Evolutionary conservation across 2,113 vertebrate species (phyloP).

Genomic region (Rissa tridactyla): DNA sequence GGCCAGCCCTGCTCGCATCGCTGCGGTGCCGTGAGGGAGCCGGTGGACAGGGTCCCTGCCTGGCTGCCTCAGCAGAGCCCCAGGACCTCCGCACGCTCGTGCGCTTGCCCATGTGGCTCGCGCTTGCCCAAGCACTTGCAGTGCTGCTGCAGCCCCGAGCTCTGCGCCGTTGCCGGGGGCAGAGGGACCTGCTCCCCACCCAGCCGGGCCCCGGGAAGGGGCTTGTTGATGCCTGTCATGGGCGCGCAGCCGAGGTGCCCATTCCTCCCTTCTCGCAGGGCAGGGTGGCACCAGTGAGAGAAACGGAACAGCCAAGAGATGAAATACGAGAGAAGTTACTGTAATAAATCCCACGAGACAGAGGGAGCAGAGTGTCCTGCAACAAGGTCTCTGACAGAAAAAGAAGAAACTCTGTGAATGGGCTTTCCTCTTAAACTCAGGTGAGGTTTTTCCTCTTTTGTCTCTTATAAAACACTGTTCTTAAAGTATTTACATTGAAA

Average conservation of each 20-base stretch:
- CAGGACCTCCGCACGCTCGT: accelerated
- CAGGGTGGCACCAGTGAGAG: background rate
- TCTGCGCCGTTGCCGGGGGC: too few species aligned
- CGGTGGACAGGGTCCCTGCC: accelerated
- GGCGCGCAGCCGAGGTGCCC: background rate
- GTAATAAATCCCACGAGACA: background rate
- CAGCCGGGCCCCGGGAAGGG: background rate
- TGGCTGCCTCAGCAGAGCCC: background rate
- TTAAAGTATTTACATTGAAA: background rate
- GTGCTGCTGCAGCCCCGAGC: background rate
- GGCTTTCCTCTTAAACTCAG: background rate
- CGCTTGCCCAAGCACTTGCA: background rate
- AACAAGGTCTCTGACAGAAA: background rate
- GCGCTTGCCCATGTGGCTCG: background rate
- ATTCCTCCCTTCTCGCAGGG: too few species aligned
- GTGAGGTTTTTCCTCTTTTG: background rate
- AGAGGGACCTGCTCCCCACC: background rate
- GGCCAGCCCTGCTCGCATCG: background rate
- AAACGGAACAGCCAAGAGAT: too few species aligned
- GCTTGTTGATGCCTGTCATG: background rate
- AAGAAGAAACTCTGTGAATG: background rate
- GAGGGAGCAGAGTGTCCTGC: background rate
- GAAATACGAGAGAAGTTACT: background rate
- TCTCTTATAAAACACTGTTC: background rate
- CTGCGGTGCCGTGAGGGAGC: accelerated